Evolutionary conservation across 1,140 invertebrate species (phyloP).

Genomic region (Sycophaga agraensis): DNA sequence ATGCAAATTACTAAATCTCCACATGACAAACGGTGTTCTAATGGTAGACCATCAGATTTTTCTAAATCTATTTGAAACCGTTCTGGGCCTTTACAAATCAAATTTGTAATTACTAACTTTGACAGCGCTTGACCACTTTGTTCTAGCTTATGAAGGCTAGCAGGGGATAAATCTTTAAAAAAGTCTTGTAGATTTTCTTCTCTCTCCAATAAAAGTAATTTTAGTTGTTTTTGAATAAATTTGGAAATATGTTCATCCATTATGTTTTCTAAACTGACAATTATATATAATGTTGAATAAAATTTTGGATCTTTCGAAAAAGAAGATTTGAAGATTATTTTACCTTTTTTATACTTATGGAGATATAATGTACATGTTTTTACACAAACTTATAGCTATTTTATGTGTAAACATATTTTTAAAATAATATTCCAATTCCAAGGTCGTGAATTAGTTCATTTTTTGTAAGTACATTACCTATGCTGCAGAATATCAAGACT

Average conservation of each 20-base stretch:
- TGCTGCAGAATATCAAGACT: too few species aligned
- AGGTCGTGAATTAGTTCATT: too few species aligned
- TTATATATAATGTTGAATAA: too few species aligned
- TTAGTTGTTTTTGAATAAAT: constrained; percentile 32
- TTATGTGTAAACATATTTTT: too few species aligned
- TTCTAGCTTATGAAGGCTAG: constrained; percentile 34
- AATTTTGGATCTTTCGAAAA: too few species aligned
- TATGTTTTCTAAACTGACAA: too few species aligned
- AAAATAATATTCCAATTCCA: too few species aligned
- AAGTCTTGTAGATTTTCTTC: constrained; percentile 37
- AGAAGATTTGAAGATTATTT: too few species aligned
- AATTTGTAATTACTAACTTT: constrained; percentile 36
- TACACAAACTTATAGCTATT: too few species aligned
- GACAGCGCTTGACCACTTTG: constrained; percentile 35
- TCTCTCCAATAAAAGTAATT: constrained; percentile 35
- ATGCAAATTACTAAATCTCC: constrained; percentile 40
- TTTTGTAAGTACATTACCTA: too few species aligned
- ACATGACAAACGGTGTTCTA: constrained; percentile 31
- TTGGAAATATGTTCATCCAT: constrained; percentile 39
- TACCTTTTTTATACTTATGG: too few species aligned
- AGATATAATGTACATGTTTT: too few species aligned
- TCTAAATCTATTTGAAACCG: constrained; percentile 37
- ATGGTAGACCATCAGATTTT: constrained; percentile 30
- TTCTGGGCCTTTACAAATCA: constrained; percentile 32
- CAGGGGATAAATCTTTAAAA: constrained; percentile 34